Base-by-base conservation (phyloP, 2,797 vertebrate genomes). In the Trematomus bernacchii region DNA sequence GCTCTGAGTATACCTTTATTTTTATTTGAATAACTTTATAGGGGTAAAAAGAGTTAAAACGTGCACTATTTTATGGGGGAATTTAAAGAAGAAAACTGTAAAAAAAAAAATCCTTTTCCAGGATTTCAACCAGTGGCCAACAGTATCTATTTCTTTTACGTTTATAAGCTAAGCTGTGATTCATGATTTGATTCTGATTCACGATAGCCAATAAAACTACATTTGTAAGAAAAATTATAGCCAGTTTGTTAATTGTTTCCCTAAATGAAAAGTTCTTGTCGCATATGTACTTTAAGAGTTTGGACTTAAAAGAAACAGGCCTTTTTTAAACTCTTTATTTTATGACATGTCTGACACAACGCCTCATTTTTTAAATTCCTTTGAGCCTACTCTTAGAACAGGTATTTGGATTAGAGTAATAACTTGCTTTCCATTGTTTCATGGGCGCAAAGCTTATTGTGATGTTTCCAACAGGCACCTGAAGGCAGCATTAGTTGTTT, bases 261-360 rank as follows among this genome's bases (percentile, higher is more conserved):
- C 66, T 3, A 37, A 19, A 59, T 19, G 4, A 33, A 9, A 73
- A 16, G 9, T 27, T 57, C 2, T 30, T 60, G n/a, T n/a, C n/a
- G 4, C 2, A 3, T 53, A 43, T 57, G n/a, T 44, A 15, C 21
- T 48, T 57, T 43, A 57, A 27, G 27, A 27, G 27, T 27, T 27
- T 27, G 27, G 27, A 27, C 27, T 27, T 27, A 5, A 27, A 27
- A 64, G 33, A 37, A 37, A 37, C 33, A 37, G 33, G 33, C 33
- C 6, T 33, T 33, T 33, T 33, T 6, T 33, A 33, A 27, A 33
- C 33, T 37, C 33, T 37, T 71, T 27, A 53, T 66, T 84, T 76
- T 64, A 76, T 0, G 4, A 73, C 64, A 74, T 76, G 69, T 57
- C 69, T 63, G 52, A 48, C 66, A 53, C 63, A 79, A 53, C 51